phyloP scores from a whole-genome alignment of 2,113 vertebrate species.

The Monopterus albus region DNA sequence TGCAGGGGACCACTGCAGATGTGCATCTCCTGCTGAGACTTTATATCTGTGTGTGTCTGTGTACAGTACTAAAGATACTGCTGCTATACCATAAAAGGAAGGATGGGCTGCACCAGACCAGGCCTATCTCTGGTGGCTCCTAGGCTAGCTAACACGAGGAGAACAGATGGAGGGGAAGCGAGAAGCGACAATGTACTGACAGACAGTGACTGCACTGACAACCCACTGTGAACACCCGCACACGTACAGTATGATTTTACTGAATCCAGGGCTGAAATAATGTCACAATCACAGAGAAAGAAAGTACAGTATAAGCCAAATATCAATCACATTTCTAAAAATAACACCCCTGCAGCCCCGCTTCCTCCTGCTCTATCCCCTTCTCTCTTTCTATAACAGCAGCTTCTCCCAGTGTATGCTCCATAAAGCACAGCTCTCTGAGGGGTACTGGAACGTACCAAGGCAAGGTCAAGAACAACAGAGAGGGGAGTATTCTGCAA shows the following conservation, averaged over 20 bases:
- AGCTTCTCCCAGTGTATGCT: conserved; percentile 74
- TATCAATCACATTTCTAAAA: conserved; percentile 80
- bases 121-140: conserved; percentile 59
- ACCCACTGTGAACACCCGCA: conserved; percentile 23
- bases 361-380: conserved; percentile 55
- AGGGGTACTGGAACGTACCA: conserved; percentile 79
- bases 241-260: conserved; percentile 36
- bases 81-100: conserved; percentile 76
- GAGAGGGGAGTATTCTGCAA: conserved; percentile 63
- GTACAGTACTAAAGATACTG: conserved; percentile 25
- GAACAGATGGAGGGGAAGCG: conserved; percentile 55
- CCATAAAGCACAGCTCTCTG: conserved; percentile 76
- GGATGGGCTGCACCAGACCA: conserved; percentile 65
- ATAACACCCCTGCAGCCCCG: conserved; percentile 69
- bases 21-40: conserved; percentile 43
- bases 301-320: conserved; percentile 68
- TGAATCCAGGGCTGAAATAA: conserved; percentile 43
- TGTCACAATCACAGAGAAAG: conserved; percentile 29
- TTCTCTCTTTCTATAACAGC: conserved; percentile 64
- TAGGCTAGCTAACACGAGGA: conserved; percentile 50
- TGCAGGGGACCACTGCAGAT: conserved; percentile 58
- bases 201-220: conserved; percentile 19
- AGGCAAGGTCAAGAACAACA: conserved; percentile 75
- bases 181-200: conserved; percentile 38
- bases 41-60: conserved; percentile 21